These are phyloP conservation scores for Acrocephalus scirpaceus DNA, from an alignment of 2,797 vertebrate species.

Conservation along the genomic window DNA sequence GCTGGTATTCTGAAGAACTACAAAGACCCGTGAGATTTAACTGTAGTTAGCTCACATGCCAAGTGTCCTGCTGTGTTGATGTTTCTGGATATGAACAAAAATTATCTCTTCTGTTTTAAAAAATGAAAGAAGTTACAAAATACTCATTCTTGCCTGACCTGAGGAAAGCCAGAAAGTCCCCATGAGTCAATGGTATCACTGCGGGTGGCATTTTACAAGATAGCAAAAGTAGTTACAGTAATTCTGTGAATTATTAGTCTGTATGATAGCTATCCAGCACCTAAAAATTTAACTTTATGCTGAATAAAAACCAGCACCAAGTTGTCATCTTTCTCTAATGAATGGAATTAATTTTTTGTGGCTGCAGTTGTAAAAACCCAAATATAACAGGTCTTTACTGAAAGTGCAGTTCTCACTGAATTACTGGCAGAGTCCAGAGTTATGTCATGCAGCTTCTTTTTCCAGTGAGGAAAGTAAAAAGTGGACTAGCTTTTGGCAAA, in stretches of 20 bases:
- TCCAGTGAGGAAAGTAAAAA: background rate
- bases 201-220: background rate
- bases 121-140: background rate
- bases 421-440: background rate
- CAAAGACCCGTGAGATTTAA: background rate
- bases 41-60: background rate
- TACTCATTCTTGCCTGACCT: background rate
- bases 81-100: background rate
- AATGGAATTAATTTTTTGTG: background rate
- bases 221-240: background rate
- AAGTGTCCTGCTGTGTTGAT: background rate
- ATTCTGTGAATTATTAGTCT: background rate
- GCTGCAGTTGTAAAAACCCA: background rate
- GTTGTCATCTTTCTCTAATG: background rate
- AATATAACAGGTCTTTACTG: background rate
- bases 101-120: background rate
- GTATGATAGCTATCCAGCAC: background rate
- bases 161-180: background rate
- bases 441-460: background rate
- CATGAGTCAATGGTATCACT: background rate
- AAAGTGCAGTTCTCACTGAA: background rate
- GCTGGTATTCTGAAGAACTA: background rate
- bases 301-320: background rate
- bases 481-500: background rate
- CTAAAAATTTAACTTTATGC: background rate